Conservation (phyloP, 2,797 vertebrate genomes). For the Diglossa cyanea region DNA sequence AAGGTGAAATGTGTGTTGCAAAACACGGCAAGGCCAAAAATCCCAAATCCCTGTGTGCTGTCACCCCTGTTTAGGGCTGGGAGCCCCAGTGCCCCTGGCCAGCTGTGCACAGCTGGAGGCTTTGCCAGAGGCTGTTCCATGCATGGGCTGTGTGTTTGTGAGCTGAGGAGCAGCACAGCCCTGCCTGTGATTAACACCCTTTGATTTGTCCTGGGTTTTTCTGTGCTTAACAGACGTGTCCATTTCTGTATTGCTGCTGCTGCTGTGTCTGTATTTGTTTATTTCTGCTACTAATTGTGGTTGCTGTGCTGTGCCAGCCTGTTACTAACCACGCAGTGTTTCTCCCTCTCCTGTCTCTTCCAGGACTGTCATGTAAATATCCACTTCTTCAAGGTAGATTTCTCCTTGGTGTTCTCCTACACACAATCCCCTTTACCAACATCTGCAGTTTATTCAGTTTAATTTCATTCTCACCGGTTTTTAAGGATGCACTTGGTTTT, state of each 20-base stretch:
- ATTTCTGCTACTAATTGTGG: slow-evolving; percentile 7
- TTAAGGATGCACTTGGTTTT: slow-evolving; percentile 45
- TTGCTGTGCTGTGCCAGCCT: not conserved
- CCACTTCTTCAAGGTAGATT: slow-evolving; percentile 67
- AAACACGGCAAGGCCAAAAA: rapidly evolving
- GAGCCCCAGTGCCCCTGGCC: not conserved
- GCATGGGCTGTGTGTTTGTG: not conserved
- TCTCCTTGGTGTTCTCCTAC: not conserved
- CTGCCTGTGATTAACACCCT: not conserved
- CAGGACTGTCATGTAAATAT: slow-evolving; percentile 65
- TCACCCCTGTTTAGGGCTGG: rapidly evolving
- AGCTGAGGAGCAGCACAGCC: not conserved
- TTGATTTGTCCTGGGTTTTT: not conserved
- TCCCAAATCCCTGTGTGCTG: not conserved
- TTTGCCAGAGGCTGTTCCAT: not conserved
- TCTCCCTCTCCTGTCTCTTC: slow-evolving; percentile 70
- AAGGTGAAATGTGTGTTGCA: rapidly evolving
- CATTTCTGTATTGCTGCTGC: not conserved
- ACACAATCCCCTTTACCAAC: not conserved
- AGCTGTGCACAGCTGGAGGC: not conserved
- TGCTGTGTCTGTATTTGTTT: not conserved
- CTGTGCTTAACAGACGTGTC: not conserved
- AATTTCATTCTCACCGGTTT: not conserved
- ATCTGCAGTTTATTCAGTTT: not conserved
- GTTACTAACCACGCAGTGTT: slow-evolving; percentile 34